A percentile compares a stretch with the other conserved stretches of the same genome.
phyloP scores from a whole-genome alignment of 2,888 invertebrate genomes.

The Calameuta idolon region DNA sequence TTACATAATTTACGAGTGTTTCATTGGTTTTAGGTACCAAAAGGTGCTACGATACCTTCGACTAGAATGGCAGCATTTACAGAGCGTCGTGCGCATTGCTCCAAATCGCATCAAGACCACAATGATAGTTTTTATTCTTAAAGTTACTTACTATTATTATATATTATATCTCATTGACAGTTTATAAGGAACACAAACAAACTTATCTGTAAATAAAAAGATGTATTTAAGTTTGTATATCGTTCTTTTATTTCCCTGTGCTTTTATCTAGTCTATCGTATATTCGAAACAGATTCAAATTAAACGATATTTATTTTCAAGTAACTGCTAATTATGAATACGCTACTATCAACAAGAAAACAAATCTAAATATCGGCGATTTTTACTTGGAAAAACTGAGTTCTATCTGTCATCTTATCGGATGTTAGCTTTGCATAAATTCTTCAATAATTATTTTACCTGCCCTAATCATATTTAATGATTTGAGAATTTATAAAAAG shows the following conservation, averaged over 20 bases:
- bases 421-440: too few species aligned
- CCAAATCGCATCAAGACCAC: conserved; percentile 60
- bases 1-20: background rate
- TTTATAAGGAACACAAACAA: conserved; percentile 24
- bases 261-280: background rate
- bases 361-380: too few species aligned
- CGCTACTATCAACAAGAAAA: too few species aligned
- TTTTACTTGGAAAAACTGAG: too few species aligned
- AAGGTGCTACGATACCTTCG: conserved; percentile 61
- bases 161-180: conserved; percentile 24
- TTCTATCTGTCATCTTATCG: too few species aligned
- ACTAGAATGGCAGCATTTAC: conserved; percentile 63
- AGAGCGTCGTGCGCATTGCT: conserved; percentile 62
- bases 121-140: conserved; percentile 56
- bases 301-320: background rate
- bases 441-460: background rate
- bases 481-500: background rate
- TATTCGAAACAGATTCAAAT: background rate
- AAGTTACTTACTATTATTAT: conserved; percentile 27
- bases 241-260: conserved; percentile 3
- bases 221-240: conserved; percentile 26
- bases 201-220: conserved; percentile 30
- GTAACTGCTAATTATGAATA: too few species aligned
- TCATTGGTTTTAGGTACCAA: conserved; percentile 48
- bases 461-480: background rate